Conservation (phyloP, 2,797 vertebrate species). For the Amniataba percoides region DNA sequence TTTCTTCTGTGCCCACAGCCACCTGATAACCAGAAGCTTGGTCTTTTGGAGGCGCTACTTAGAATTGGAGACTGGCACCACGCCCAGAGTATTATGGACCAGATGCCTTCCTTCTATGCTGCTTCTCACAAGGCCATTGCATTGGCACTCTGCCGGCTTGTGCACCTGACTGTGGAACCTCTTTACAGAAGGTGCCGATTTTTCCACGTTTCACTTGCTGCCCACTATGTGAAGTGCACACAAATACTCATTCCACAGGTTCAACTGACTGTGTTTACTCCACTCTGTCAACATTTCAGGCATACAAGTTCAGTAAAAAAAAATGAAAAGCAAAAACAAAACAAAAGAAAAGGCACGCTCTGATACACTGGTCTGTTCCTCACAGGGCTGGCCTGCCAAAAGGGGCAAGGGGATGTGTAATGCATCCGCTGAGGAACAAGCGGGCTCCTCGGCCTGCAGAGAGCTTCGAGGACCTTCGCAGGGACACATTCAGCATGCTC, state of each 20-base stretch:
- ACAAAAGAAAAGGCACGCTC: neutral
- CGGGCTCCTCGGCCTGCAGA: slow-evolving; percentile 92
- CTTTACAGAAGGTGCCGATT: slow-evolving; percentile 92
- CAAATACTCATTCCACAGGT: slow-evolving; percentile 4
- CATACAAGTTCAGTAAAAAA: neutral
- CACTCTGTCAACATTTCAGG: neutral
- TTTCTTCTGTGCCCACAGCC: slow-evolving; percentile 82
- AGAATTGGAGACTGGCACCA: slow-evolving; percentile 98
- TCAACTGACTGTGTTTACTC: neutral
- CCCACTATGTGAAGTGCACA: slow-evolving; percentile 2
- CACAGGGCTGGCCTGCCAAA: slow-evolving; percentile 94
- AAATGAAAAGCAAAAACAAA: neutral
- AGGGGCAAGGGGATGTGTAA: slow-evolving; percentile 91
- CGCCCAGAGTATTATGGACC: slow-evolving; percentile 97
- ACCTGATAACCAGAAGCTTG: slow-evolving; percentile 98
- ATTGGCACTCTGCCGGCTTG: slow-evolving; percentile 94
- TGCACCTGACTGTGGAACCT: slow-evolving; percentile 95
- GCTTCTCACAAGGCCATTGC: slow-evolving; percentile 96
- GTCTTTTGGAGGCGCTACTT: slow-evolving; percentile 94
- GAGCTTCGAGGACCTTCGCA: slow-evolving; percentile 92
- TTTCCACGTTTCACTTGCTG: slow-evolving; percentile 37
- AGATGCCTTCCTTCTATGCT: slow-evolving; percentile 97
- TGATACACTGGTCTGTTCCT: slow-evolving; percentile 43
- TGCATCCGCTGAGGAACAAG: slow-evolving; percentile 88
- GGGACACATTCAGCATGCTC: slow-evolving; percentile 96